Conservation (phyloP, 2,113 vertebrate species). For the Baryphthengus martii region DNA sequence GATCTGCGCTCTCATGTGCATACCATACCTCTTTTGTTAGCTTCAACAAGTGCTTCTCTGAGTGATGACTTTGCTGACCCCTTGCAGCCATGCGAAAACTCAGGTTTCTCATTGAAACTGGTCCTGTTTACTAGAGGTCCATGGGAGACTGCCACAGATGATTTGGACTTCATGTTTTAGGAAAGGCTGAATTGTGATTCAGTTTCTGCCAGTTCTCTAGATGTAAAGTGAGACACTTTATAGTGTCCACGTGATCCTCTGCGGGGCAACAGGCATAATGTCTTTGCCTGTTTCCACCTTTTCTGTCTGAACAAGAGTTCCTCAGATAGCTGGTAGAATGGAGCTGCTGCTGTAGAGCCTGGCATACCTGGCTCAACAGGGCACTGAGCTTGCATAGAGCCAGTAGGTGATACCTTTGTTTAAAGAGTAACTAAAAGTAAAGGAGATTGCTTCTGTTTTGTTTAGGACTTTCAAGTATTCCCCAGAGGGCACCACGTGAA, state of each 20-base stretch:
- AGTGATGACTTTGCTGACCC: neutral
- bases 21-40: neutral
- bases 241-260: neutral
- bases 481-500: neutral
- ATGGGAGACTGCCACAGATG: neutral
- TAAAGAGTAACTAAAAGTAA: neutral
- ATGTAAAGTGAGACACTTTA: neutral
- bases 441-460: neutral
- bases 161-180: neutral
- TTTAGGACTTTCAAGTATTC: neutral
- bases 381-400: neutral
- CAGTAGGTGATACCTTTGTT: neutral
- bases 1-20: neutral
- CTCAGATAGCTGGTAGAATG: neutral
- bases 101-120: neutral
- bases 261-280: neutral
- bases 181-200: neutral
- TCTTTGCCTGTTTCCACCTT: neutral
- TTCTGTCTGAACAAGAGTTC: neutral
- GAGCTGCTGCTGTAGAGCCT: neutral
- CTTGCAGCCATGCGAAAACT: neutral
- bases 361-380: accelerated
- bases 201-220: neutral
- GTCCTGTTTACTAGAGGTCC: neutral
- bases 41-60: neutral